phyloP scores from a whole-genome alignment of 2,888 invertebrate species.

The Lithophane socia region DNA sequence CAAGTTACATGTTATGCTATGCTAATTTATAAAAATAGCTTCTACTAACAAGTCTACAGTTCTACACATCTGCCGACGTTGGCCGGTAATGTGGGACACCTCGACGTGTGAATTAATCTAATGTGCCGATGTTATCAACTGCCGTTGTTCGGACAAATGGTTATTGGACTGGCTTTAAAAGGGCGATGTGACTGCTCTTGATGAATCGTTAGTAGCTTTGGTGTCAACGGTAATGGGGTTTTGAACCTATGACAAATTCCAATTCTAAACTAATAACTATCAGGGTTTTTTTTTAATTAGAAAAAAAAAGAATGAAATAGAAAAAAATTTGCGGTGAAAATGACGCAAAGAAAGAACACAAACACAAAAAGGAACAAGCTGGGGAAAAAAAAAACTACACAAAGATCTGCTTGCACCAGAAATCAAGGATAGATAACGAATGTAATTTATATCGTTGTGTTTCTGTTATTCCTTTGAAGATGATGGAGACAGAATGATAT shows the following conservation, averaged over 20 bases:
- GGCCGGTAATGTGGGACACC: conserved; percentile 25
- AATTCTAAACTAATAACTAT: conserved; percentile 17
- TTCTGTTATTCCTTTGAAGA: neutral
- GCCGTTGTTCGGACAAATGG: conserved; percentile 52
- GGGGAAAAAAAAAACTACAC: no score
- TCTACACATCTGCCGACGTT: conserved; percentile 38
- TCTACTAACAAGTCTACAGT: conserved; percentile 26
- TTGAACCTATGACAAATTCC: conserved; percentile 40
- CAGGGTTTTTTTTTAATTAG: neutral
- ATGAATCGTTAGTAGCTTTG: conserved; percentile 42
- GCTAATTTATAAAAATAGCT: conserved; percentile 40
- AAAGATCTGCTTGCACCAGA: no score
- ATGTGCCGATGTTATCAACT: conserved; percentile 51
- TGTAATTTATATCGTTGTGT: conserved; percentile 4
- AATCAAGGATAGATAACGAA: no score
- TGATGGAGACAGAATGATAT: neutral
- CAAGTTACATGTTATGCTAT: conserved; percentile 5
- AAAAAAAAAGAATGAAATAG: no score
- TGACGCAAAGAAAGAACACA: no score
- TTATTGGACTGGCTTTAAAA: conserved; percentile 37
- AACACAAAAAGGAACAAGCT: no score
- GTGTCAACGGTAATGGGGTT: conserved; percentile 46
- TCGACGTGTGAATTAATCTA: conserved; percentile 61
- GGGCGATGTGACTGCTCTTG: conserved; percentile 41
- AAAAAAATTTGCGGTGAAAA: no score